Evolutionary conservation across 2,797 vertebrate genomes (phyloP).

Genomic region (Hippoglossus hippoglossus): DNA sequence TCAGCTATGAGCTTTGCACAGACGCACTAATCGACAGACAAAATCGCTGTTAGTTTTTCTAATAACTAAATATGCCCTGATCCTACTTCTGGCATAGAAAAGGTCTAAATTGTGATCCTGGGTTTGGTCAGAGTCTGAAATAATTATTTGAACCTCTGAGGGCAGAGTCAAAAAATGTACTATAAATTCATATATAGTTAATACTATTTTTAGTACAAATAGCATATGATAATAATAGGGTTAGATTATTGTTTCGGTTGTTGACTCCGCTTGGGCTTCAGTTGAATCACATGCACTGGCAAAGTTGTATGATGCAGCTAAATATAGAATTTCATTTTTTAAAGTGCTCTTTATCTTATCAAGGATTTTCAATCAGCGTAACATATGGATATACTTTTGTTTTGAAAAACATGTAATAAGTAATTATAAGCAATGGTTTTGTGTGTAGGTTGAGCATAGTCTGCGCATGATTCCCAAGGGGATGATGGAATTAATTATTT

Average conservation of each 20-base stretch:
- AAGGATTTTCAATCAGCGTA: too few relatives aligned
- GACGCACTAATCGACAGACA: slow-evolving; percentile 48
- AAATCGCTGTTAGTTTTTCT: slow-evolving; percentile 35
- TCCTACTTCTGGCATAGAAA: slow-evolving; percentile 13
- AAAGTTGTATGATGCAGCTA: not conserved
- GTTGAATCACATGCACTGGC: too few relatives aligned
- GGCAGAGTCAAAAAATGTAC: too few relatives aligned
- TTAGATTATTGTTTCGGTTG: too few relatives aligned
- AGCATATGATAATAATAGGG: too few relatives aligned
- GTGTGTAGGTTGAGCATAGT: not conserved
- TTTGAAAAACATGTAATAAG: not conserved
- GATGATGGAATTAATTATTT: not conserved
- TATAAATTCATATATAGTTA: too few relatives aligned
- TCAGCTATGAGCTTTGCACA: slow-evolving; percentile 31
- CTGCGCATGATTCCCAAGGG: not conserved
- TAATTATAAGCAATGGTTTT: too few relatives aligned
- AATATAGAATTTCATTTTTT: not conserved
- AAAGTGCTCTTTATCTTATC: not conserved
- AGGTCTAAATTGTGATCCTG: not conserved
- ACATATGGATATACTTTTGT: not conserved
- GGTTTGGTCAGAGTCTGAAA: not conserved
- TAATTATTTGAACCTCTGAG: not conserved
- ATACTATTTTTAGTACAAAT: too few relatives aligned
- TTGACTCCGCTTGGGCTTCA: too few relatives aligned
- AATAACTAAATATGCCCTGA: slow-evolving; percentile 17